Evolutionary conservation across 1,140 invertebrate species (phyloP).

Genomic region (Tetragonula clypearis): DNA sequence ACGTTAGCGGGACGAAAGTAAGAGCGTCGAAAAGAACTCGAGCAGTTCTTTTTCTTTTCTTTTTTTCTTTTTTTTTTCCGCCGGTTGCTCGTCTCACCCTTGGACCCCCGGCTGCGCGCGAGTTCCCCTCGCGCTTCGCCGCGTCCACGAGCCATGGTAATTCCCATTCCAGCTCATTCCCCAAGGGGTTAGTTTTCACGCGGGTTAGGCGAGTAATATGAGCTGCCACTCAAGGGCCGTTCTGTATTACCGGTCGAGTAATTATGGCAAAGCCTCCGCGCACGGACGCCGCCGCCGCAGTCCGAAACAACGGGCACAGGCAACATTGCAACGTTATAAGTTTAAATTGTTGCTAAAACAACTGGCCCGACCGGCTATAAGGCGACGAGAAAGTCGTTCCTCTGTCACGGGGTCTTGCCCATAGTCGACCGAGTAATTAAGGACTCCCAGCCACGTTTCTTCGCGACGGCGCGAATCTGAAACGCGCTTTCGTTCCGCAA

Average conservation of each 20-base stretch:
- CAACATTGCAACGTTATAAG: conserved; percentile 69
- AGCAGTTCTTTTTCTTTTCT: conserved; percentile 9
- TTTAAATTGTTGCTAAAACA: conserved; percentile 69
- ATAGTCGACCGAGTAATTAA: conserved; percentile 54
- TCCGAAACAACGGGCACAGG: conserved; percentile 53
- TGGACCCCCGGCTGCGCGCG: conserved; percentile 6
- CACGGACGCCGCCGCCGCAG: conserved; percentile 39
- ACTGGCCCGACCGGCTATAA: conserved; percentile 11
- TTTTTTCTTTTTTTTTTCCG: conserved; percentile 33
- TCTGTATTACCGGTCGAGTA: conserved; percentile 78
- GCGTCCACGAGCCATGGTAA: conserved; percentile 52
- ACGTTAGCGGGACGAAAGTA: conserved; percentile 44
- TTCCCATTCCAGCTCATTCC: conserved; percentile 67
- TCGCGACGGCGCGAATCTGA: conserved; percentile 4
- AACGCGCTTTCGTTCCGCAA: neutral
- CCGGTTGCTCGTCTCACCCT: neutral
- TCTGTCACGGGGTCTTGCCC: conserved; percentile 46
- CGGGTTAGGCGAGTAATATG: conserved; percentile 79
- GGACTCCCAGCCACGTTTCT: conserved; percentile 27
- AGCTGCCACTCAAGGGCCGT: conserved; percentile 79
- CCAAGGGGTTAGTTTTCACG: conserved; percentile 78
- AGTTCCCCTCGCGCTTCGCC: conserved; percentile 10
- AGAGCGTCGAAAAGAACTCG: conserved; percentile 56
- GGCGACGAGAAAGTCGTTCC: conserved; percentile 23
- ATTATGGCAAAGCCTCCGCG: conserved; percentile 72